These are phyloP conservation scores for Spongilla lacustris DNA, from an alignment of 37 sponge, comb jelly and placozoan genomes.

Conservation along the genomic window DNA sequence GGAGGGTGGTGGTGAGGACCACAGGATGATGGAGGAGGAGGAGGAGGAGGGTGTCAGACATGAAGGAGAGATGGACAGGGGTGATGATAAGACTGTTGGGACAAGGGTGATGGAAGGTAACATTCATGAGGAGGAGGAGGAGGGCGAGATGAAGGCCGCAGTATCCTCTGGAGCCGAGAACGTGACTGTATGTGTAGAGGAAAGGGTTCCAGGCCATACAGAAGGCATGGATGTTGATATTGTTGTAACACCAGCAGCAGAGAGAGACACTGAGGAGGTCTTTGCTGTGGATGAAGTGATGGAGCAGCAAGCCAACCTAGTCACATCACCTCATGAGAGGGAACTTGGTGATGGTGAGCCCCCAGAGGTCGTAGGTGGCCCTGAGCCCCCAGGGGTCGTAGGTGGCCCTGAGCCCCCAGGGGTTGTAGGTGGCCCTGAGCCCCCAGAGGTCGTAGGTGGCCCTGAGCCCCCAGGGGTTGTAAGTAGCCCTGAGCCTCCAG, in stretches of 20 bases:
- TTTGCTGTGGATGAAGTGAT: background rate
- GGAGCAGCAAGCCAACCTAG: background rate
- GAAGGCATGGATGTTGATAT: background rate
- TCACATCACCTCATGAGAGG: too few species aligned
- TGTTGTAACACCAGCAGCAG: background rate
- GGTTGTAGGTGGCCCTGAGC: too few species aligned
- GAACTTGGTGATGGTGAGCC: too few species aligned
- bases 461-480: background rate
- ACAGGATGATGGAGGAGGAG: background rate
- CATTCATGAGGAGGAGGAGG: background rate
- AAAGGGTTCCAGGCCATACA: background rate
- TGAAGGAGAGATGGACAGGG: background rate
- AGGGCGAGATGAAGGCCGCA: background rate
- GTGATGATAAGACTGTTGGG: background rate
- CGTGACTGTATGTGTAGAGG: slow-evolving; percentile 9
- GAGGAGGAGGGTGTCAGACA: background rate
- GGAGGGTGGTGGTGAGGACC: background rate
- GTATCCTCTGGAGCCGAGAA: slow-evolving; percentile 31
- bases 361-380: background rate
- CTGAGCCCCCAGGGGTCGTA: background rate
- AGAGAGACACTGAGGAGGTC: background rate
- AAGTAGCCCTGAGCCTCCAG: background rate
- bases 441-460: background rate
- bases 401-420: background rate
- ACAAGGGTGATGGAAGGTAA: background rate